These are phyloP conservation scores for Baccha elongata DNA, from an alignment of 2,888 invertebrate species.

Conservation along the genomic window DNA sequence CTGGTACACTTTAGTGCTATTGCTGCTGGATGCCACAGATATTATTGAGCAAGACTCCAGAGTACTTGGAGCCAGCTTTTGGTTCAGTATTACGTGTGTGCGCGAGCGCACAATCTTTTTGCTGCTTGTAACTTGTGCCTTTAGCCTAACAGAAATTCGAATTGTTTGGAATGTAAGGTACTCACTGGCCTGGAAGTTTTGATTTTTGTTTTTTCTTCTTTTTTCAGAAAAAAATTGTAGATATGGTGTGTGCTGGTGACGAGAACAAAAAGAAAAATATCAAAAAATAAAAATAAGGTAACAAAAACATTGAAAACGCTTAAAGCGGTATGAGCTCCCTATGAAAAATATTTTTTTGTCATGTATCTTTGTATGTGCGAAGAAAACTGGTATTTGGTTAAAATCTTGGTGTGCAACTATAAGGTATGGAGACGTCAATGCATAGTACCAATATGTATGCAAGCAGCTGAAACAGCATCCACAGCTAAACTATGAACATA, in stretches of 20 bases:
- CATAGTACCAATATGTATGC: conserved; percentile 40
- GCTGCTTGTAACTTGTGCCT: conserved; percentile 50
- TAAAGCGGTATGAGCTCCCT: conserved; percentile 66
- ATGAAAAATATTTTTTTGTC: conserved; percentile 57
- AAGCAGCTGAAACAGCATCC: conserved; percentile 49
- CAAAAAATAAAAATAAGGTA: conserved; percentile 46
- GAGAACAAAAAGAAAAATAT: conserved; percentile 54
- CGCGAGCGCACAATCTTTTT: conserved; percentile 57
- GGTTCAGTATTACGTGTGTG: conserved; percentile 59
- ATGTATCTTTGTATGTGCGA: conserved; percentile 32
- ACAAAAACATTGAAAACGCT: conserved; percentile 57
- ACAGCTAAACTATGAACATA: conserved; percentile 26
- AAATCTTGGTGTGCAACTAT: conserved; percentile 35
- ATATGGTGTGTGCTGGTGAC: conserved; percentile 41
- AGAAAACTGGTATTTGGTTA: conserved; percentile 70
- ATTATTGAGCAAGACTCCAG: conserved; percentile 65
- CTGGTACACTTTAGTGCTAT: conserved; percentile 17
- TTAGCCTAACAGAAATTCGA: conserved; percentile 65
- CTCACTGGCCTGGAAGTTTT: conserved; percentile 69
- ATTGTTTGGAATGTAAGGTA: conserved; percentile 73
- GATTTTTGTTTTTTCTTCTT: conserved; percentile 44
- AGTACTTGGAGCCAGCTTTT: conserved; percentile 43
- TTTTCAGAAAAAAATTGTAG: conserved; percentile 28
- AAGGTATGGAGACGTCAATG: conserved; percentile 54
- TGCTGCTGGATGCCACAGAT: conserved; percentile 65